phyloP scores from a whole-genome alignment of 2,888 invertebrate species.

The Tetramorium bicarinatum region DNA sequence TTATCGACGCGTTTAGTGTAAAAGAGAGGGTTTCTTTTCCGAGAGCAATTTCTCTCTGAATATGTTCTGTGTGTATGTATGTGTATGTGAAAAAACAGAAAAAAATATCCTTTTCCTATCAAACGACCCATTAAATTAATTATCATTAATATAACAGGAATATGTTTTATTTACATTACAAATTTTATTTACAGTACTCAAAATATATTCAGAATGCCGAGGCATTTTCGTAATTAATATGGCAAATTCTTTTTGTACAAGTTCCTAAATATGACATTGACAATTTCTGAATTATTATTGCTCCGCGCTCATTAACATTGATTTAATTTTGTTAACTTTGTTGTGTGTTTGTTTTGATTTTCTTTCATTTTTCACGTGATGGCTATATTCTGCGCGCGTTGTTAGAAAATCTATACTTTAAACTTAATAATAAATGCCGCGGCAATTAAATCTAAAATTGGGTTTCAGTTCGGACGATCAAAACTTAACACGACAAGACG shows the following conservation, averaged over 20 bases:
- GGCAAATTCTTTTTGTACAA: not conserved
- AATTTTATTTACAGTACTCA: not conserved
- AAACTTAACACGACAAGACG: slow-evolving; percentile 44
- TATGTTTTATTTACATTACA: not conserved
- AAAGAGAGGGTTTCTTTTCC: not conserved
- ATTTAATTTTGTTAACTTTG: not conserved
- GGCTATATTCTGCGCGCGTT: not conserved
- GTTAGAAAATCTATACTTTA: not conserved
- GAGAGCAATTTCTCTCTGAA: not conserved
- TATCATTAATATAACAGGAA: not conserved
- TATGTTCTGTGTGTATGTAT: not conserved
- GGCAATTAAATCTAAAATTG: slow-evolving; percentile 9
- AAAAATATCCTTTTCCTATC: not conserved
- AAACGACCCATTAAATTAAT: not conserved
- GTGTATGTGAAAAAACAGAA: not conserved
- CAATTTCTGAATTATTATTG: not conserved
- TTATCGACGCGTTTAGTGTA: slow-evolving; percentile 14
- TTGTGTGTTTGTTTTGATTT: not conserved
- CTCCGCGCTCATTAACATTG: not conserved
- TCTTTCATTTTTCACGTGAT: not conserved
- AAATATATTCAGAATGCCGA: not conserved
- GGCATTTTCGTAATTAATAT: not conserved
- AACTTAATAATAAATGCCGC: not conserved
- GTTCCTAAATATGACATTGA: not conserved
- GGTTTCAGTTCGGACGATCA: not conserved